These are phyloP conservation scores for Engraulis encrasicolus DNA, from an alignment of 2,113 vertebrate genomes.

Conservation along the genomic window DNA sequence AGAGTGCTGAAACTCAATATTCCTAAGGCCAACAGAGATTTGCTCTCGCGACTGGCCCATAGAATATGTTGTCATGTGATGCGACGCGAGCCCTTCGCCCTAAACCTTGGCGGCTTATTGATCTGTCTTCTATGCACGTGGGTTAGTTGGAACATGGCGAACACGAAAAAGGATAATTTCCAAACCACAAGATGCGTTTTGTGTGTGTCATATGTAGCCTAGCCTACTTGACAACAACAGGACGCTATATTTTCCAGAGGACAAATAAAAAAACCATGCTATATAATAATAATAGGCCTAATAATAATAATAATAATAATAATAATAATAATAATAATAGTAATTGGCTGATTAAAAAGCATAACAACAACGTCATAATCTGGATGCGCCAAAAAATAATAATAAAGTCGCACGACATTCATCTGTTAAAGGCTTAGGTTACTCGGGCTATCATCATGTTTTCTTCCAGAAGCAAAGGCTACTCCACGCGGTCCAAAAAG, in stretches of 20 bases:
- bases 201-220: slow-evolving; percentile 29
- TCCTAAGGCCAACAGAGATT: slow-evolving; percentile 68
- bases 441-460: no score
- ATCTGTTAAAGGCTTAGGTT: no score
- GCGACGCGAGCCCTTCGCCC: slow-evolving; percentile 52
- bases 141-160: slow-evolving; percentile 30
- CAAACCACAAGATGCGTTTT: slow-evolving; percentile 45
- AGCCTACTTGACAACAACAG: slow-evolving; percentile 1
- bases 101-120: slow-evolving; percentile 61
- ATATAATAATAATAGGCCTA: background rate
- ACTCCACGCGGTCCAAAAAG: background rate
- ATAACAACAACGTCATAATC: no score
- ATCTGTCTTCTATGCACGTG: slow-evolving; percentile 44
- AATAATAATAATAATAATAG: background rate
- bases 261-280: background rate
- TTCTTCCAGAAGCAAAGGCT: background rate
- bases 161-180: slow-evolving; percentile 22
- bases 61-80: slow-evolving; percentile 68
- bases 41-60: slow-evolving; percentile 60
- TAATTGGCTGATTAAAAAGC: no score
- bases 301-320: background rate
- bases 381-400: no score
- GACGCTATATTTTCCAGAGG: background rate
- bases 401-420: no score
- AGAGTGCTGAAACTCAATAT: slow-evolving; percentile 67